Percentiles rank a stretch among this genome's conserved stretches.
Conservation (phyloP, 2,888 invertebrate genomes). For the Brenthis daphne region DNA sequence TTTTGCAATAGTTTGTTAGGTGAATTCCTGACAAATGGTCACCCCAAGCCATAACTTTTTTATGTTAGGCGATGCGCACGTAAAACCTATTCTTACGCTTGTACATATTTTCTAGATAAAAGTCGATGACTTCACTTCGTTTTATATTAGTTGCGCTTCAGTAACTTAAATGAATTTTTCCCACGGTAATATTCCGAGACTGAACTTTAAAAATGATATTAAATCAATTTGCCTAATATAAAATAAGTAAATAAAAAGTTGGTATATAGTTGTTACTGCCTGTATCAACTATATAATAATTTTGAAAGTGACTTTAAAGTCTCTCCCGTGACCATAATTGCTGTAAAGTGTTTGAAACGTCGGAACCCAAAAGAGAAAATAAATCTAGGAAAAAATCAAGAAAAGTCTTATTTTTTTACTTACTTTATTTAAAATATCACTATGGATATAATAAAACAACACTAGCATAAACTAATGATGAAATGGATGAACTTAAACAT, state of each 20-base stretch:
- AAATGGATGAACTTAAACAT: neutral
- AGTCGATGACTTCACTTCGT: constrained; percentile 41
- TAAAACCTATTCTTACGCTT: constrained; percentile 34
- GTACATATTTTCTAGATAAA: constrained; percentile 35
- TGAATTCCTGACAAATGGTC: constrained; percentile 24
- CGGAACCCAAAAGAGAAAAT: no score
- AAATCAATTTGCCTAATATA: neutral
- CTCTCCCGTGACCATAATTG: no score
- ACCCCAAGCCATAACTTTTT: constrained; percentile 32
- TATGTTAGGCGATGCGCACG: constrained; percentile 30
- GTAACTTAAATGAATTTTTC: constrained; percentile 44
- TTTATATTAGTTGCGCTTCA: constrained; percentile 46
- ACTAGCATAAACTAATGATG: neutral
- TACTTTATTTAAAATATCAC: no score
- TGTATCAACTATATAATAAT: no score
- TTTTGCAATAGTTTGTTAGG: neutral
- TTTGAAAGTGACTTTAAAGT: no score
- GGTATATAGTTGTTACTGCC: no score
- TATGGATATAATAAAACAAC: no score
- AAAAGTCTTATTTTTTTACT: no score
- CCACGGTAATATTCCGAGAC: constrained; percentile 40
- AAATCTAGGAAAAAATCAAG: no score
- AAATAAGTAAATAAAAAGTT: no score
- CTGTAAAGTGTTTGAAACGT: no score
- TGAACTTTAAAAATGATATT: constrained; percentile 2